Percentiles rank a stretch among this genome's conserved stretches.
phyloP scores from a whole-genome alignment of 1,140 invertebrate species.

The Zaprionus ornatus region DNA sequence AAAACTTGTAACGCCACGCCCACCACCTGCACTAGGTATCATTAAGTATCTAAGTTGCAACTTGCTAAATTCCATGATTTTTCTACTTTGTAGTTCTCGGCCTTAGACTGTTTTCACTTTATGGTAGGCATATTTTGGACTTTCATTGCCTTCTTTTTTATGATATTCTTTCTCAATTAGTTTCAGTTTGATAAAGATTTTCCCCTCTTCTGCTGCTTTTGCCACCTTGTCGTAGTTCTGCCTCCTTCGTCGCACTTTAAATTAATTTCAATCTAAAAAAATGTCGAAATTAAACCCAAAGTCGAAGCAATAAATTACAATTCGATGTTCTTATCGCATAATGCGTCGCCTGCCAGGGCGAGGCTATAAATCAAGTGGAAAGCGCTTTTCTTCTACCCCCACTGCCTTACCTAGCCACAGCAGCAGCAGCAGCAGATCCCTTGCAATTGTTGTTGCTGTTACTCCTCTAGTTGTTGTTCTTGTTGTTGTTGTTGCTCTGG shows the following conservation, averaged over 20 bases:
- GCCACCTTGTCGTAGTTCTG: neutral
- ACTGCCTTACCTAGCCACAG: neutral
- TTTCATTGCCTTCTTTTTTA: neutral
- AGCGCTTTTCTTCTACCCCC: constrained; percentile 27
- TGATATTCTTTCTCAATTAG: neutral
- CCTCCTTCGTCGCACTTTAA: constrained; percentile 29
- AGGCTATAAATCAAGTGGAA: constrained; percentile 74
- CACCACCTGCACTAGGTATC: too few species aligned
- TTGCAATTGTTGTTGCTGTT: constrained; percentile 3
- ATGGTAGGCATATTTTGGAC: too few species aligned
- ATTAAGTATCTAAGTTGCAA: too few species aligned
- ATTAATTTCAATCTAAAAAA: constrained; percentile 54
- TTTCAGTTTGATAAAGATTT: neutral
- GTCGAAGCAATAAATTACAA: constrained; percentile 71
- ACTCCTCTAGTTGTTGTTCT: neutral
- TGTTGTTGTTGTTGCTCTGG: constrained; percentile 14
- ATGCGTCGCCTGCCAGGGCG: constrained; percentile 43
- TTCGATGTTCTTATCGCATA: constrained; percentile 81
- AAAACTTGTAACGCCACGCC: too few species aligned
- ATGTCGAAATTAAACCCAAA: constrained; percentile 49
- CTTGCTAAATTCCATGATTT: too few species aligned
- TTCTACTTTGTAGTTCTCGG: too few species aligned
- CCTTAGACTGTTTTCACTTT: too few species aligned
- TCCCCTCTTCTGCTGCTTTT: neutral
- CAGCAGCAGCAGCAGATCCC: constrained; percentile 1